Evolutionary conservation across 1,140 invertebrate genomes (phyloP).

Genomic region (Leptopilina clavipes): DNA sequence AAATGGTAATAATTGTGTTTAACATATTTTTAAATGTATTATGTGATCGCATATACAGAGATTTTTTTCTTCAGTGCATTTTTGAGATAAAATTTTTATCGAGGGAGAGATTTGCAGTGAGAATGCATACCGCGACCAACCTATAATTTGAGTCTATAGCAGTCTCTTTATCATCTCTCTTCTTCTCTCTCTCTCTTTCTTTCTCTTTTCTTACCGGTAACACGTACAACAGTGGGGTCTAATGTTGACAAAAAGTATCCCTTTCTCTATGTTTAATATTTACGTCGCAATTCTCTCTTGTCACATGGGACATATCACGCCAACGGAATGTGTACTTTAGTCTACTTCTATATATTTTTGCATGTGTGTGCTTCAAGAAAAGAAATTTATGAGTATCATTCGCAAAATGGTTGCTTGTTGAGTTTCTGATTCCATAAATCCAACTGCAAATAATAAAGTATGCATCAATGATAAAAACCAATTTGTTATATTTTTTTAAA

Average conservation of each 20-base stretch:
- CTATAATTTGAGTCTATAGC: constrained; percentile 18
- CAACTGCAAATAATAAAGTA: constrained; percentile 1
- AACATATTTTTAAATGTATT: no score
- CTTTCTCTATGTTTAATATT: constrained; percentile 47
- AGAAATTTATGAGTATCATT: constrained; percentile 49
- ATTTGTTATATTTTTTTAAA: background rate
- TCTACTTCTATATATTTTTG: background rate
- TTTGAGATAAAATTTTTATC: constrained; percentile 30
- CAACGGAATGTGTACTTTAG: background rate
- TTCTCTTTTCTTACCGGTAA: background rate
- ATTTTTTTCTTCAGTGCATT: no score
- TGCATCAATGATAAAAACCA: background rate
- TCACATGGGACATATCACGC: constrained; percentile 47
- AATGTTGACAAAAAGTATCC: constrained; percentile 49
- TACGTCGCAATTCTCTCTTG: constrained; percentile 52
- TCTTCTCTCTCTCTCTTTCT: no score
- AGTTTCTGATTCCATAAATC: constrained; percentile 1
- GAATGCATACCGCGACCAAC: background rate
- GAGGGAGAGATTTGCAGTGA: background rate
- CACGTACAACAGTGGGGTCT: constrained; percentile 35
- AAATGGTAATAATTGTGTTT: no score
- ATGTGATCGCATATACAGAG: no score
- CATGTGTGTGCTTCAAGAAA: constrained; percentile 25
- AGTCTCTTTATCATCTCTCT: constrained; percentile 6
- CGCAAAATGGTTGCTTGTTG: background rate